These are phyloP conservation scores for Equus przewalskii DNA, from an alignment of 2,113 vertebrate species.

Conservation along the genomic window DNA sequence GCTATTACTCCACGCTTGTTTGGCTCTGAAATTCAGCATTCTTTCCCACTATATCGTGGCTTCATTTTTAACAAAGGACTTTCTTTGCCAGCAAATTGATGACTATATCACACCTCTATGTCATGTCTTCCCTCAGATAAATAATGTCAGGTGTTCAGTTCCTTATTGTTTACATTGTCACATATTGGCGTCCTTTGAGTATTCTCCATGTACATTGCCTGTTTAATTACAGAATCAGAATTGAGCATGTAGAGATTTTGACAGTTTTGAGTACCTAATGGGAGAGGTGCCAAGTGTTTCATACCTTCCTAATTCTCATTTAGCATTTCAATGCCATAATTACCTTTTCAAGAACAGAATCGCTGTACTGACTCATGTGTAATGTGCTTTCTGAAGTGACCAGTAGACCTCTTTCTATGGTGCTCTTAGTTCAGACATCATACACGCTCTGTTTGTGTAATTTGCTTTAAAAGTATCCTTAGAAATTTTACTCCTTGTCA, in stretches of 20 bases:
- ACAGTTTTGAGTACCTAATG: slow-evolving; percentile 69
- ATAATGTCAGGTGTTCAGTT: not conserved
- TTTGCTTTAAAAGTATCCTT: slow-evolving; percentile 25
- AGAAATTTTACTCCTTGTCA: slow-evolving; percentile 22
- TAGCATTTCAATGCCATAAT: slow-evolving; percentile 60
- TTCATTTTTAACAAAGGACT: slow-evolving; percentile 25
- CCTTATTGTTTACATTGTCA: not conserved
- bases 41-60: not conserved
- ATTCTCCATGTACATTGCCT: not conserved
- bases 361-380: not conserved
- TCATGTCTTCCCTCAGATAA: slow-evolving; percentile 43
- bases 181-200: not conserved
- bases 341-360: slow-evolving; percentile 60
- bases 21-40: not conserved
- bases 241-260: slow-evolving; percentile 19
- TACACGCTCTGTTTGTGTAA: not conserved
- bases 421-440: not conserved
- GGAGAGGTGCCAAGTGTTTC: slow-evolving; percentile 61
- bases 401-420: not conserved
- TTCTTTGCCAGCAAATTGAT: slow-evolving; percentile 51
- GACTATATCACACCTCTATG: not conserved
- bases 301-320: slow-evolving; percentile 42
- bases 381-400: slow-evolving; percentile 56
- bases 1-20: not conserved
- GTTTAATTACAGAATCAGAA: slow-evolving; percentile 61